Conservation (phyloP, 2,113 vertebrate species). For the Coracopsis vasa region DNA sequence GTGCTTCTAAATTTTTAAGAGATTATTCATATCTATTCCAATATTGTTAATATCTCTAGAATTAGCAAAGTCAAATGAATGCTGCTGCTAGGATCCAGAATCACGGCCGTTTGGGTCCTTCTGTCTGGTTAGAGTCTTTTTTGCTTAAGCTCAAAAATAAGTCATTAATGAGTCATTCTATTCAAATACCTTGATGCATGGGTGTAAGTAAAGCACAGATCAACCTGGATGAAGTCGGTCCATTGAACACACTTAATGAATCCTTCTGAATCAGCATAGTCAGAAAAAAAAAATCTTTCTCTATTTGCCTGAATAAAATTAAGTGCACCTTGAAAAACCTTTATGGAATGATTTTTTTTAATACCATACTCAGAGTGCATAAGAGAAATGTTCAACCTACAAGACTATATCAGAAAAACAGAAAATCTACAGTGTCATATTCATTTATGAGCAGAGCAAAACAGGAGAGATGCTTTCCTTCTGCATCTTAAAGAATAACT, state of each 20-base stretch:
- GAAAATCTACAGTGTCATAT: not conserved
- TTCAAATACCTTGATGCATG: not conserved
- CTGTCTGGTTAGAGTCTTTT: not conserved
- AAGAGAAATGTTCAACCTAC: not conserved
- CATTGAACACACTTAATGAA: not conserved
- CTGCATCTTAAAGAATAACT: not conserved
- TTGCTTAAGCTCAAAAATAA: not conserved
- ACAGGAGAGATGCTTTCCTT: not conserved
- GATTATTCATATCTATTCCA: not conserved
- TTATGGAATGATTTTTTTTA: not conserved
- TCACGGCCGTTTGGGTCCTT: not conserved
- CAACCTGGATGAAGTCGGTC: not conserved
- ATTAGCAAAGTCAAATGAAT: not conserved
- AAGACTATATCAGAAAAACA: not conserved
- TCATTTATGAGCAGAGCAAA: not conserved
- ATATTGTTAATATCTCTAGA: not conserved
- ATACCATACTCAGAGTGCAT: not conserved
- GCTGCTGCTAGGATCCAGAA: not conserved
- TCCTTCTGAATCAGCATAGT: not conserved
- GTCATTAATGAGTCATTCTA: not conserved
- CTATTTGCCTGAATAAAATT: not conserved
- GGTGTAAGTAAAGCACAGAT: not conserved
- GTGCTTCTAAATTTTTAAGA: not conserved
- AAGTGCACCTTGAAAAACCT: not conserved
- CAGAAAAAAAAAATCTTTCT: not conserved